A percentile compares a stretch with the other conserved stretches of the same genome.
Conservation (phyloP, 2,888 invertebrate species). For the Metopia argyrocephala region DNA sequence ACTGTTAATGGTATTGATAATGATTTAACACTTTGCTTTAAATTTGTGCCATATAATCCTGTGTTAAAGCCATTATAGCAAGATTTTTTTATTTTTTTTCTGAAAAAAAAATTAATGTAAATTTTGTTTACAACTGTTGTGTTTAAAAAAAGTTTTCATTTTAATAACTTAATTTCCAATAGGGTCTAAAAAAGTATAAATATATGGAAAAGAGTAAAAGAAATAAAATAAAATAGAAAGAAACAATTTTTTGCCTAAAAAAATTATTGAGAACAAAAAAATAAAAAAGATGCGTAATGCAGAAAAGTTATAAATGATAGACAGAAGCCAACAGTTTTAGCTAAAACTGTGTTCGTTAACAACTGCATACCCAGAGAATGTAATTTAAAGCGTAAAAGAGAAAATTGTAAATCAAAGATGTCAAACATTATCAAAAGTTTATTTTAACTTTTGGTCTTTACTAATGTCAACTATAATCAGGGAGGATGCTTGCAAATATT, state of each 20-base stretch:
- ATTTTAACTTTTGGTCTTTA: neutral
- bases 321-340: conserved; percentile 36
- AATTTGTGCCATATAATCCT: too few species aligned
- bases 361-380: conserved; percentile 3
- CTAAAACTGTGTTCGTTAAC: conserved; percentile 32
- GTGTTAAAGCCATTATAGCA: too few species aligned
- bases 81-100: too few species aligned
- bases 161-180: conserved; percentile 1
- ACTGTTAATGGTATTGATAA: neutral
- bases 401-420: neutral
- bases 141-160: too few species aligned
- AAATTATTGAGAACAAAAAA: too few species aligned
- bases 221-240: too few species aligned
- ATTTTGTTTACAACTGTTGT: too few species aligned
- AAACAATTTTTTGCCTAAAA: neutral
- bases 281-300: too few species aligned
- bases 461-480: neutral
- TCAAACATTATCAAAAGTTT: neutral
- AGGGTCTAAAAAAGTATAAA: too few species aligned
- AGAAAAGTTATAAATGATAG: neutral
- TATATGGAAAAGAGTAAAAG: too few species aligned
- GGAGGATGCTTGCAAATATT: neutral
- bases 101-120: too few species aligned
- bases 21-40: too few species aligned
- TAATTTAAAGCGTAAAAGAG: neutral